phyloP scores from a whole-genome alignment of 2,797 vertebrate species.

The Hydrophis major region DNA sequence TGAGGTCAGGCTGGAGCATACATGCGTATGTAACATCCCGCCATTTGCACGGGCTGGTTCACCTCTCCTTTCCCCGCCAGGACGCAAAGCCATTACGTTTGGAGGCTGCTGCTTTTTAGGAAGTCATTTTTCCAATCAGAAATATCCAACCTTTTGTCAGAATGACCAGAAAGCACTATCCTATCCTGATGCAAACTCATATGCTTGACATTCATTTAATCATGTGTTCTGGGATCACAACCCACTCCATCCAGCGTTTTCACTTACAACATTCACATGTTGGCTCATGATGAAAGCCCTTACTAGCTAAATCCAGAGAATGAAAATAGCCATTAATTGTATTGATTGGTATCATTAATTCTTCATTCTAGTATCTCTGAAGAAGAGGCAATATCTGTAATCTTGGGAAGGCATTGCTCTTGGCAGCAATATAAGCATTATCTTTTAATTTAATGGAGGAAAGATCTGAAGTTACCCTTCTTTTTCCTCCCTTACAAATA shows the following conservation, averaged over 20 bases:
- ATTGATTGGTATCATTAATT: neutral
- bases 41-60: neutral
- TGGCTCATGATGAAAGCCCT: neutral
- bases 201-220: neutral
- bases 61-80: neutral
- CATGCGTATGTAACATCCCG: rapidly evolving
- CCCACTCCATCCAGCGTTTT: neutral
- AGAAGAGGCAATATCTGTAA: neutral
- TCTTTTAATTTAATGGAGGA: neutral
- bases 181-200: neutral
- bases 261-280: neutral
- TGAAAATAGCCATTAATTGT: neutral
- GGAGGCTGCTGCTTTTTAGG: neutral
- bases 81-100: neutral
- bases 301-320: neutral
- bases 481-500: neutral
- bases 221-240: neutral
- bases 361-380: neutral
- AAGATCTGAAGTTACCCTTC: neutral
- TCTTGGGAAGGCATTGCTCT: neutral
- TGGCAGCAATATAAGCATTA: neutral
- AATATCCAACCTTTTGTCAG: neutral
- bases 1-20: neutral
- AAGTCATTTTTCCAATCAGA: neutral
- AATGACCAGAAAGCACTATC: neutral